phyloP scores from a whole-genome alignment of 2,888 invertebrate genomes.

The Chelonus formosanus region DNA sequence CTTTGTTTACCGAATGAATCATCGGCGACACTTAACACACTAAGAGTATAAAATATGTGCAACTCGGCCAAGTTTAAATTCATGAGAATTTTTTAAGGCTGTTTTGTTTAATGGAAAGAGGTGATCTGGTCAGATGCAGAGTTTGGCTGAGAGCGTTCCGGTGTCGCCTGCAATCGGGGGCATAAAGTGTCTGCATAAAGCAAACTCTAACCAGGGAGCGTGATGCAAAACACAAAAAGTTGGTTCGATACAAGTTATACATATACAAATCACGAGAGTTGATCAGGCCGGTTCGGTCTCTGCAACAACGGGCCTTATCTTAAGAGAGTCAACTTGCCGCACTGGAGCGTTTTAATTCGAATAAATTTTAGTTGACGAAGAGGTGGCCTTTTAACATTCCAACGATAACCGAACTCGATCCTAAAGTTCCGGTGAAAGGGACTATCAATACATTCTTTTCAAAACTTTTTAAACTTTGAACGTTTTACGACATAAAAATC shows the following conservation, averaged over 20 bases:
- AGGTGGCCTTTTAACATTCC: constrained; percentile 64
- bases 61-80: constrained; percentile 57
- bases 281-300: constrained; percentile 37
- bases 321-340: constrained; percentile 51
- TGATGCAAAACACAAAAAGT: constrained; percentile 18
- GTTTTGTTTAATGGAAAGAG: constrained; percentile 48
- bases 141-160: constrained; percentile 64
- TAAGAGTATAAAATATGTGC: constrained; percentile 35
- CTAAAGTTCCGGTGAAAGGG: constrained; percentile 29
- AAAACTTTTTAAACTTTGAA: no score
- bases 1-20: no score
- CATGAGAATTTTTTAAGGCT: constrained; percentile 53
- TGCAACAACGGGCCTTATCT: constrained; percentile 50
- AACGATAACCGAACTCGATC: constrained; percentile 52
- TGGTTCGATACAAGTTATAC: constrained; percentile 5
- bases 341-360: constrained; percentile 61
- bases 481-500: not conserved
- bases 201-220: constrained; percentile 46
- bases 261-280: constrained; percentile 9
- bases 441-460: not conserved
- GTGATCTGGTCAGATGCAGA: constrained; percentile 44
- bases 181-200: constrained; percentile 64
- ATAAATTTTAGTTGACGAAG: constrained; percentile 64
- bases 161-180: constrained; percentile 64
- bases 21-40: not conserved